Percentiles rank a stretch among this genome's conserved stretches.
Evolutionary conservation across 2,113 vertebrate genomes (phyloP).

Genomic region (Entomyzon cyanotis): DNA sequence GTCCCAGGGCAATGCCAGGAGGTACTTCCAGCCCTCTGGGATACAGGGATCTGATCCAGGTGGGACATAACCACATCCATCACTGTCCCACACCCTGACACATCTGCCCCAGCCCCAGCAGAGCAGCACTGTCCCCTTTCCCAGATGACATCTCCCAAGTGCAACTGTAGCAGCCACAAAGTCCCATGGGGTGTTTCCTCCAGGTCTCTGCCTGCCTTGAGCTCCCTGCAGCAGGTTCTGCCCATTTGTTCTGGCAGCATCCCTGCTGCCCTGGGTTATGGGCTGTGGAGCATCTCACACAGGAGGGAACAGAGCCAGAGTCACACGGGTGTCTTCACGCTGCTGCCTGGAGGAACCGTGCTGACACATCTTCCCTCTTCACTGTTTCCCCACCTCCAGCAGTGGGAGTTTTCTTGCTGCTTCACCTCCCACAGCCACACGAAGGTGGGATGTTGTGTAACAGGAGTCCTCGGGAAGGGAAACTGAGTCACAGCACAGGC

Average conservation of each 20-base stretch:
- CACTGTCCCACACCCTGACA: not conserved
- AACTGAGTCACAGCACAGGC: not conserved
- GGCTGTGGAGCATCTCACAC: accelerated
- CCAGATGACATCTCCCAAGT: not conserved
- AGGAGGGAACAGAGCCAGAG: not conserved
- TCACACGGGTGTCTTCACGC: not conserved
- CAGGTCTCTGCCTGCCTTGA: not conserved
- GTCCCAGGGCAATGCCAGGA: accelerated
- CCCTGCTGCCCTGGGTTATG: accelerated
- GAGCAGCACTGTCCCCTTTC: not conserved
- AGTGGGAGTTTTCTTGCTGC: slow-evolving; percentile 14
- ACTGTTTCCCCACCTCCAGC: not conserved
- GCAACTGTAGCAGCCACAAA: not conserved
- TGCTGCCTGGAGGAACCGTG: not conserved
- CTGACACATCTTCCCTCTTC: not conserved
- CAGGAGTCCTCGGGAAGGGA: not conserved
- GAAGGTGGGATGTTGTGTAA: not conserved
- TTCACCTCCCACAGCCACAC: not conserved
- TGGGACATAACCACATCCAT: not conserved
- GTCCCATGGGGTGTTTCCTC: accelerated
- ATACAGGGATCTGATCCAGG: too few relatives aligned
- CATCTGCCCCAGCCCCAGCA: not conserved
- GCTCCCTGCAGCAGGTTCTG: not conserved
- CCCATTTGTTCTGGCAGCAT: accelerated
- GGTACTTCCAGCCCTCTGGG: accelerated